Conservation (phyloP, 2,797 vertebrate species). For the Anguilla megastoma region DNA sequence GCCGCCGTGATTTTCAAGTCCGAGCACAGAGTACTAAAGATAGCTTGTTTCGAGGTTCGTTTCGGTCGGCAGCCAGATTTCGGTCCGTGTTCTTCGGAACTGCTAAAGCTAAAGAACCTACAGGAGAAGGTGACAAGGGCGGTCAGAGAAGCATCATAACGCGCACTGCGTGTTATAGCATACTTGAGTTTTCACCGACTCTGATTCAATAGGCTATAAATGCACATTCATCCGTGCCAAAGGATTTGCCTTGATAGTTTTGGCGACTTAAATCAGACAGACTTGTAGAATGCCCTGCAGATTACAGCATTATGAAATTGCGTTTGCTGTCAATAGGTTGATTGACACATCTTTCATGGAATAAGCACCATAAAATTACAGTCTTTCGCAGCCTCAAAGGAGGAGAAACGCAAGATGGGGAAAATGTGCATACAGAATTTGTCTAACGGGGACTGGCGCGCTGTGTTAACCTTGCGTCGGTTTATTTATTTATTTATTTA, state of each 20-base stretch:
- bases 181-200: background rate
- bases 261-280: background rate
- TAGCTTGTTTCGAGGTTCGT: background rate
- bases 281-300: background rate
- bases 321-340: background rate
- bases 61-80: slow-evolving; percentile 1
- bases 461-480: background rate
- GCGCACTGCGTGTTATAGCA: background rate
- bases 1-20: slow-evolving; percentile 34
- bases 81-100: background rate
- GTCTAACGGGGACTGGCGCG: background rate
- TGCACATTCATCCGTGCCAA: background rate
- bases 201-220: background rate
- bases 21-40: slow-evolving; percentile 30
- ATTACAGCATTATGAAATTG: background rate
- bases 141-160: background rate
- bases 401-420: background rate
- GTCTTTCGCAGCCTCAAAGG: background rate
- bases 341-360: background rate
- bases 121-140: background rate
- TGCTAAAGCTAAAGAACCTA: background rate
- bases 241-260: background rate
- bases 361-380: background rate
- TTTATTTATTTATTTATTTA: background rate
- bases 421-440: background rate